Conservation (phyloP, 2,797 vertebrate genomes). For the Diceros bicornis region DNA sequence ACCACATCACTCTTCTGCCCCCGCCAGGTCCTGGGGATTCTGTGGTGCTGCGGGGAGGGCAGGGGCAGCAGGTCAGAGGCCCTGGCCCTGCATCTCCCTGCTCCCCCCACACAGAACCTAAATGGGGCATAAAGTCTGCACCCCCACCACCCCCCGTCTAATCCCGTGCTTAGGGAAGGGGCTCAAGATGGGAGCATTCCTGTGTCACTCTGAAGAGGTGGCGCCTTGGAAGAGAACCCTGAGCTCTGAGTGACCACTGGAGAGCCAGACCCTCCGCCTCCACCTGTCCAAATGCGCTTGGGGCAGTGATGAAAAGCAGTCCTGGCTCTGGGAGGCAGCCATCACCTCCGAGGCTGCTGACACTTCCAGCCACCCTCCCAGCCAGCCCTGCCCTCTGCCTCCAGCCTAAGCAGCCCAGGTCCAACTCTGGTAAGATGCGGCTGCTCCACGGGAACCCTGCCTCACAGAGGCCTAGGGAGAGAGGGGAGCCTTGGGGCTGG, state of each 20-base stretch:
- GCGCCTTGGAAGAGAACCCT: background rate
- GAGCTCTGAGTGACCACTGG: background rate
- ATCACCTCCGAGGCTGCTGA: background rate
- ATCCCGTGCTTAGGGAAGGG: accelerated
- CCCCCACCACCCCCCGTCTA: background rate
- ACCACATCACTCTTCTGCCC: no score
- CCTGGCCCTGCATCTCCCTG: background rate
- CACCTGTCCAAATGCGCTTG: accelerated
- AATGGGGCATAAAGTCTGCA: no score
- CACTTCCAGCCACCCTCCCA: background rate
- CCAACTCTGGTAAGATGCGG: background rate
- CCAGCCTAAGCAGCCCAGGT: background rate
- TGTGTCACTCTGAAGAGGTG: accelerated
- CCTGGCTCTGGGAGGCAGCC: accelerated
- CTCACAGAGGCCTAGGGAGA: background rate
- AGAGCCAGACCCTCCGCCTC: no score
- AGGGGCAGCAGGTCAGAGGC: no score
- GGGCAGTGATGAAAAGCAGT: no score
- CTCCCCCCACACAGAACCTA: background rate
- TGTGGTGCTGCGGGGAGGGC: no score
- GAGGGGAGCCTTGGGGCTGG: background rate
- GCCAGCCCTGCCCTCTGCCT: no score
- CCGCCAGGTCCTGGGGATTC: no score
- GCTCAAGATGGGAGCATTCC: background rate
- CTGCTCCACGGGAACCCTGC: background rate